Evolutionary conservation across 2,113 vertebrate species (phyloP).

Genomic region (Entosphenus tridentatus): DNA sequence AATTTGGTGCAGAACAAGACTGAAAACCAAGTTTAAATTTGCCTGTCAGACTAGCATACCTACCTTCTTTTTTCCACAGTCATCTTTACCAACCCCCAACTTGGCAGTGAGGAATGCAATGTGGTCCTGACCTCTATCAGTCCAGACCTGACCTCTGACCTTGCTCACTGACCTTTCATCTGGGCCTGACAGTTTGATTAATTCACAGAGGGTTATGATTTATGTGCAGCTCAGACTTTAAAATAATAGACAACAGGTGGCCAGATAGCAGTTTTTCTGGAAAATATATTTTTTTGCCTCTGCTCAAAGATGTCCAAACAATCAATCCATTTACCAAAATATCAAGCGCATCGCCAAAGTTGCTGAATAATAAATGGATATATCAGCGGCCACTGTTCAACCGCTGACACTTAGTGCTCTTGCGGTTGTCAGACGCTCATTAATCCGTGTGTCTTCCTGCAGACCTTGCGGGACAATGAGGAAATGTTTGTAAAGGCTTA

Average conservation of each 20-base stretch:
- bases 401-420: no score
- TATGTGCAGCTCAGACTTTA: constrained; percentile 99
- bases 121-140: constrained; percentile 99
- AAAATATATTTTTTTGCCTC: constrained; percentile 43
- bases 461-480: no score
- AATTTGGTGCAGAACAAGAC: no score
- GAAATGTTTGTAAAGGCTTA: no score
- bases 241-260: constrained; percentile 99
- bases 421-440: no score
- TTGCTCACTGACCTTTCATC: constrained; percentile 62
- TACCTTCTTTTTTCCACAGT: not conserved
- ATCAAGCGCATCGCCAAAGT: no score
- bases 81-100: constrained; percentile 83
- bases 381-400: no score
- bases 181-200: constrained; percentile 99
- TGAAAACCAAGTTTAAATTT: no score
- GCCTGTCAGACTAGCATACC: no score
- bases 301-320: not conserved
- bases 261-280: constrained; percentile 45
- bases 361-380: no score
- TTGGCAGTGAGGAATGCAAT: constrained; percentile 99
- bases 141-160: constrained; percentile 76
- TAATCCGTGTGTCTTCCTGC: no score
- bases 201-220: constrained; percentile 99
- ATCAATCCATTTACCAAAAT: no score